Evolutionary conservation across 2,113 vertebrate species (phyloP), one percentile per base, ranked within the genome.

Genomic region (Pomatostomus ruficeps): DNA sequence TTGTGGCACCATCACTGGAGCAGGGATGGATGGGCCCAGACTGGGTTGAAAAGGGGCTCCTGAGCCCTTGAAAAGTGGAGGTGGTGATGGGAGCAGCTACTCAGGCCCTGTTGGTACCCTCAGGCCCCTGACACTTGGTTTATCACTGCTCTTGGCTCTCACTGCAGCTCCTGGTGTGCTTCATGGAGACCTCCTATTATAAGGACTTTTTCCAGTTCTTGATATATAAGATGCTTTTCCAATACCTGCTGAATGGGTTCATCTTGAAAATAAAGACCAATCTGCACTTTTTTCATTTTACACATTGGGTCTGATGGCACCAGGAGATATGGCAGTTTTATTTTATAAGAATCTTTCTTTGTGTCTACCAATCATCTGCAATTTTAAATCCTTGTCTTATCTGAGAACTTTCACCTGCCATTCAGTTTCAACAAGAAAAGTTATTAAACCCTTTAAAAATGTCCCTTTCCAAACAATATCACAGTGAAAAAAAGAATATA

Each of bases 71-170:
- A 49, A 23, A 13, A 28, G 40, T 24, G 59, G n/a, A 54, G 46
- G 20, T 54, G 26, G 28, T 26, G 40, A 29, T 33, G 24, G 21
- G 25, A 75, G 23, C 12, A 62, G 10, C 14, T 62, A 24, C 22
- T n/a, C 26, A n/a, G 18, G 6, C 5, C 10, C 9, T 74, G 0
- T 2, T 20, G 14, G 42, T 36, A 15, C 9, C n/a, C 17, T 77
- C 28, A 57, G 28, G 17, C 19, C 10, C 22, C 42, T 61, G 31
- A 48, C 17, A n/a, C 10, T 54, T 68, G 26, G 10, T 18, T 0
- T 24, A n/a, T 67, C 51, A 13, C 26, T n/a, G 31, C 24, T 75
- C 10, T 38, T 55, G 33, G 36, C 19, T 65, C 24, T 77, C 11
- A 2, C 9, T 85, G 31, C 38, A 58, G n/a, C 8, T 45, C 4